These are phyloP conservation scores for Orgyia antiqua DNA, from an alignment of 2,888 invertebrate species.

Conservation along the genomic window DNA sequence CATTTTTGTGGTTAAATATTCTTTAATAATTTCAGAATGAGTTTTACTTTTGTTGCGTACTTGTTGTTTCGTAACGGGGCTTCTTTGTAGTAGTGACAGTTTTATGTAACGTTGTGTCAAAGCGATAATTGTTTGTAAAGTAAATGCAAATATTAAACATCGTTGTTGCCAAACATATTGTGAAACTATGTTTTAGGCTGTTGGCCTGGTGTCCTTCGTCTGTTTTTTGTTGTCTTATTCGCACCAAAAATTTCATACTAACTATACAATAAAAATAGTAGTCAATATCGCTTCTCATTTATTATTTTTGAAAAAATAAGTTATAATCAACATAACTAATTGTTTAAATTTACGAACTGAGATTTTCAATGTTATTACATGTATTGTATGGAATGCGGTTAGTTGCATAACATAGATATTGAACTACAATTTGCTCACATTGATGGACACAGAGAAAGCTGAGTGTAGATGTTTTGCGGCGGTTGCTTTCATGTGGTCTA, in stretches of 20 bases:
- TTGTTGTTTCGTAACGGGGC: constrained; percentile 6
- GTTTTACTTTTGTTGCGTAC: constrained; percentile 6
- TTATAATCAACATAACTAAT: too few species aligned
- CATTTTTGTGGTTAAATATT: constrained; percentile 20
- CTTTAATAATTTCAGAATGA: constrained; percentile 9
- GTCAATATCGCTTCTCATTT: too few species aligned
- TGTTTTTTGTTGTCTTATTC: too few species aligned
- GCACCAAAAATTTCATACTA: too few species aligned
- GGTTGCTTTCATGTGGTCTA: constrained; percentile 49
- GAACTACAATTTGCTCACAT: constrained; percentile 28
- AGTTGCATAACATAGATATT: constrained; percentile 24
- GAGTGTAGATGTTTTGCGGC: constrained; percentile 35
- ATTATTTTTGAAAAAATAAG: too few species aligned
- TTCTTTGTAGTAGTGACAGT: constrained; percentile 1
- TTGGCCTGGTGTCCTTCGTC: constrained; percentile 27
- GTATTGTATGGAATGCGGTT: constrained; percentile 20
- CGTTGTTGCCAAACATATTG: constrained; percentile 11
- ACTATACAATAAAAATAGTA: too few species aligned
- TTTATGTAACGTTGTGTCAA: constrained; percentile 8
- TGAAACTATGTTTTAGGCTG: constrained; percentile 21
- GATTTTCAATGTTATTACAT: too few species aligned
- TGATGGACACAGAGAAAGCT: constrained; percentile 50
- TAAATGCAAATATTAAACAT: constrained; percentile 19
- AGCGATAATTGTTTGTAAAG: constrained; percentile 11
- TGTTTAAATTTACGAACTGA: background rate